Conservation (phyloP, 2,113 vertebrate species). For the Catharus minimus region DNA sequence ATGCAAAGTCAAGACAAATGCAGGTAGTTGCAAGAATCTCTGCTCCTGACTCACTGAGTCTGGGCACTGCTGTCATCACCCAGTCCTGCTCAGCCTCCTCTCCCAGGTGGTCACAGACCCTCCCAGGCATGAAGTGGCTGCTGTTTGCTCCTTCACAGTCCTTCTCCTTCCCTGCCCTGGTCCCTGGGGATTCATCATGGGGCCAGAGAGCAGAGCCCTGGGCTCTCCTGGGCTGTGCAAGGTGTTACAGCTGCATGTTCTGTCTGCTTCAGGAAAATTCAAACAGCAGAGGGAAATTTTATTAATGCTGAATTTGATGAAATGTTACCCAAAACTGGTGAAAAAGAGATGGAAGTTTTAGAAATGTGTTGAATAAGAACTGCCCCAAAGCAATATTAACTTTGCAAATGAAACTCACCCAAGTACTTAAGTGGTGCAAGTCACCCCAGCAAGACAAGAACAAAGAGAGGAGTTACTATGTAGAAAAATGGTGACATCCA, state of each 20-base stretch:
- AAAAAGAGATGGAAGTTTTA: background rate
- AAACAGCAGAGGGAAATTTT: background rate
- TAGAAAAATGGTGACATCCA: background rate
- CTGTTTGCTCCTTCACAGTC: background rate
- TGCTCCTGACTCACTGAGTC: background rate
- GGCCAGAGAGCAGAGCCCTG: background rate
- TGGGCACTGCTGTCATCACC: background rate
- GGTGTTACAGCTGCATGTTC: background rate
- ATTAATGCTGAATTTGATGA: background rate
- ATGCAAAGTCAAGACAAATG: background rate
- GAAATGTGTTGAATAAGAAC: background rate
- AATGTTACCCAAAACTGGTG: background rate
- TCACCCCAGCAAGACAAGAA: background rate
- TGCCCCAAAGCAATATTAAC: background rate
- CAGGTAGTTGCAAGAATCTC: background rate
- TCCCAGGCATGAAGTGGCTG: background rate
- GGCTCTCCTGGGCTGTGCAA: background rate
- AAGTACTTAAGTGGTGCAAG: background rate
- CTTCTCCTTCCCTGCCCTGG: background rate
- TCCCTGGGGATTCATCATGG: background rate
- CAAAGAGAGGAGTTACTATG: background rate
- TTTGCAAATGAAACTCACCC: background rate
- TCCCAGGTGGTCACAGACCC: background rate
- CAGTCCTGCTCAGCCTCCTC: background rate
- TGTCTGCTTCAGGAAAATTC: background rate